Evolutionary conservation across 2,113 vertebrate genomes (phyloP).

Genomic region (Microcebus griseorufus): DNA sequence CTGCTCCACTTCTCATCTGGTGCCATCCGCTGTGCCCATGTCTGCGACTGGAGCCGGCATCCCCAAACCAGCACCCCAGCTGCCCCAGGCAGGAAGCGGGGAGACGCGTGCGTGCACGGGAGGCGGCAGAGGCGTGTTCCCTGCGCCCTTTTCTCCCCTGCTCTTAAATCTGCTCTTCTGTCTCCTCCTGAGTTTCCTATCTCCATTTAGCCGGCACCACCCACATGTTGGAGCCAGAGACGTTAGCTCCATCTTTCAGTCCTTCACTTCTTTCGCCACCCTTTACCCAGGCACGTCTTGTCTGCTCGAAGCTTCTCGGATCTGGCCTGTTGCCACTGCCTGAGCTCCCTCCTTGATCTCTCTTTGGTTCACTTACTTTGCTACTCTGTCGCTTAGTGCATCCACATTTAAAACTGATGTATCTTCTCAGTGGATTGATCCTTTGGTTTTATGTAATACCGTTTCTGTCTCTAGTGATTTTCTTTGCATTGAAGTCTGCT

Average conservation of each 20-base stretch:
- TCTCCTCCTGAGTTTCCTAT: not conserved
- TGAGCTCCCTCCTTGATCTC: not conserved
- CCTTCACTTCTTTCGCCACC: too few species aligned
- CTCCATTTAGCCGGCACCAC: not conserved
- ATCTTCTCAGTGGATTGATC: not conserved
- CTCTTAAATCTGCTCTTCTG: fast-evolving
- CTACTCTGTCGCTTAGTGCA: not conserved
- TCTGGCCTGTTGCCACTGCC: not conserved
- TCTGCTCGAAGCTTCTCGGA: fast-evolving
- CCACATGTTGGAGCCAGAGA: not conserved
- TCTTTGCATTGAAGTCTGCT: not conserved
- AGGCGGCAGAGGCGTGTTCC: too few species aligned
- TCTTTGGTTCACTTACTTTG: fast-evolving
- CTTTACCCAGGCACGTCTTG: fast-evolving
- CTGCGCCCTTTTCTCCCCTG: fast-evolving
- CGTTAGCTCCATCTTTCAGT: not conserved
- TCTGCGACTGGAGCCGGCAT: fast-evolving
- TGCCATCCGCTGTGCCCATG: not conserved
- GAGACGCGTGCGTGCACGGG: not conserved
- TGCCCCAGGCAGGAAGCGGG: not conserved
- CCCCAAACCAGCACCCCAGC: not conserved
- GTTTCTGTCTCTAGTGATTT: not conserved
- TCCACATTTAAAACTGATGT: not conserved
- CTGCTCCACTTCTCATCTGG: not conserved
- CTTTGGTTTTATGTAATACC: not conserved